A percentile compares a stretch with the other conserved stretches of the same genome.
Conservation (phyloP, 2,797 vertebrate species). For the Erethizon dorsatum region DNA sequence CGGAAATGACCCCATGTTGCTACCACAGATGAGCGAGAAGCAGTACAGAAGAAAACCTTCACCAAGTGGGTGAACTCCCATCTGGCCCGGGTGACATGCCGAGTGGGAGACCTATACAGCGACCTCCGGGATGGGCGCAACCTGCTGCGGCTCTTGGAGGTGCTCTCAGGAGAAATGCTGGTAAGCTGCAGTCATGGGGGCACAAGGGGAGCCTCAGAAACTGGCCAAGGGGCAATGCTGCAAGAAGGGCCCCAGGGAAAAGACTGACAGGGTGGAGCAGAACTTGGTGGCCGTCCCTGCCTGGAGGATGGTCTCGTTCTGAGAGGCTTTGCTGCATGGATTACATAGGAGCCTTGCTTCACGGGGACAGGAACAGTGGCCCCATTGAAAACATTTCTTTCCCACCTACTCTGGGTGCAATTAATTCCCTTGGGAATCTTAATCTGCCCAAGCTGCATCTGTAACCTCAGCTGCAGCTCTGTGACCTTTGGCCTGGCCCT, state of each 20-base stretch:
- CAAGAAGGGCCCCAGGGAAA: background rate
- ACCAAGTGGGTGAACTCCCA: conserved; percentile 99
- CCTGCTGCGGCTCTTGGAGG: conserved; percentile 96
- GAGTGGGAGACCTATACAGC: conserved; percentile 96
- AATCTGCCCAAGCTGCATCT: conserved; percentile 77
- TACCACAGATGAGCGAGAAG: conserved; percentile 95
- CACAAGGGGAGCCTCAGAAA: background rate
- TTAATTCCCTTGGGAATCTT: conserved; percentile 87
- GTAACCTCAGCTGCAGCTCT: conserved; percentile 25
- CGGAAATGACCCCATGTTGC: conserved; percentile 52
- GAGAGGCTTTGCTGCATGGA: background rate
- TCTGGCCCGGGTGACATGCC: conserved; percentile 95
- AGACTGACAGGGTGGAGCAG: background rate
- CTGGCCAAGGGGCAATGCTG: no score
- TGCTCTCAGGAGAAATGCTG: conserved; percentile 96
- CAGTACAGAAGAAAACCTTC: conserved; percentile 98
- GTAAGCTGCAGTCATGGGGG: conserved; percentile 89
- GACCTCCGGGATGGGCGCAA: conserved; percentile 97
- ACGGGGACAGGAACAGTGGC: conserved; percentile 70
- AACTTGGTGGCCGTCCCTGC: background rate
- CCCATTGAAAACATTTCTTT: conserved; percentile 76
- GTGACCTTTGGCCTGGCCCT: background rate
- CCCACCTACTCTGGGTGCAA: background rate
- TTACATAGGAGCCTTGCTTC: background rate
- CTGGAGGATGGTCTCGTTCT: background rate